A percentile compares a stretch with the other conserved stretches of the same genome.
phyloP scores from a whole-genome alignment of 2,113 vertebrate genomes.

The Nothobranchius furzeri region DNA sequence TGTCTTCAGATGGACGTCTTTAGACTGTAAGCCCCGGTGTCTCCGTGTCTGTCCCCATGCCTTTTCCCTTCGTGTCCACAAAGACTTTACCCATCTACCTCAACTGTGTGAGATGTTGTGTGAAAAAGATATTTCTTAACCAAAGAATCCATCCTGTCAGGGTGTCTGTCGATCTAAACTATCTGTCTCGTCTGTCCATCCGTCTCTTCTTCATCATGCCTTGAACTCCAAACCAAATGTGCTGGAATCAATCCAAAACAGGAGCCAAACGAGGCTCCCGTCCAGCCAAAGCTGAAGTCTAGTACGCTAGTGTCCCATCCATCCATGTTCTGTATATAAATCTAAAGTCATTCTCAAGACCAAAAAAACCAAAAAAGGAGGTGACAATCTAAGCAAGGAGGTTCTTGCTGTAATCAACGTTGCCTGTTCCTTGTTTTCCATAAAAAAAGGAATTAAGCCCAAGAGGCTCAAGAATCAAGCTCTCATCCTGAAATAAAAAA shows the following conservation, averaged over 20 bases:
- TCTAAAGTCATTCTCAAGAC: conserved; percentile 74
- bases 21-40: conserved; percentile 56
- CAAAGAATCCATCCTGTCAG: conserved; percentile 84
- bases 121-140: conserved; percentile 82
- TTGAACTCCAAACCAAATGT: conserved; percentile 80
- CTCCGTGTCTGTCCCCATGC: conserved; percentile 30
- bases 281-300: conserved; percentile 74
- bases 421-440: conserved; percentile 77
- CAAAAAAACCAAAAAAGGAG: conserved; percentile 80
- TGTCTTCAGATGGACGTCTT: conserved; percentile 72
- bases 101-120: conserved; percentile 81
- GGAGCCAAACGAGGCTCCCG: conserved; percentile 61
- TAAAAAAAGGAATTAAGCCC: conserved; percentile 57
- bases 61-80: conserved; percentile 64
- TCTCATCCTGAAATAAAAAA: conserved; percentile 59
- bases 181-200: conserved; percentile 65
- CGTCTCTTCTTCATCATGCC: conserved; percentile 74
- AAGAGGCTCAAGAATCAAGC: conserved; percentile 65
- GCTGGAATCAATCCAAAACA: conserved; percentile 82
- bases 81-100: conserved; percentile 83
- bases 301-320: conserved; percentile 67
- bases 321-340: conserved; percentile 71
- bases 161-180: conserved; percentile 72
- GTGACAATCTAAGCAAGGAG: conserved; percentile 84
- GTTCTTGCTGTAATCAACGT: conserved; percentile 83